Evolutionary conservation across 2,797 vertebrate species (phyloP), one percentile per base, ranked within the genome.

Genomic region (Xenops minutus): DNA sequence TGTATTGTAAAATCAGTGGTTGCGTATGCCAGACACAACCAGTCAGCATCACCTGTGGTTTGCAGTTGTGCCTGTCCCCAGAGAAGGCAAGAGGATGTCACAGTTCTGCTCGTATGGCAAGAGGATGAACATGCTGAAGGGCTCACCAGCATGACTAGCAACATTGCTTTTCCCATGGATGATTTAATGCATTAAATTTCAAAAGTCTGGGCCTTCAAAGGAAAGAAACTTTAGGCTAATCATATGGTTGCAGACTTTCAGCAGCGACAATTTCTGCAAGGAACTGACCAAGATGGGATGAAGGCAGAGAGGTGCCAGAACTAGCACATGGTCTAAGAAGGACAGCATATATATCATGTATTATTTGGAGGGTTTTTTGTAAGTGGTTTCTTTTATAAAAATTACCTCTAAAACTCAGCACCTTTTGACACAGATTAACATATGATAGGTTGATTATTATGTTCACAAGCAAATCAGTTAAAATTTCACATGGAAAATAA

Each of bases 101-200:
- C 1, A 2, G 64, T 27, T 34, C 32, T 74, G 52, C 44, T 2
- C 1, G 5, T 3, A 41, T 0, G 0, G 44, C 44, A 56, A 43
- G 68, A 85, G 37, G 12, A 37, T 67, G 48, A 91, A 55, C 59
- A 0, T 3, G 14, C 37, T 51, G 72, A 66, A 66, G n/a, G 36
- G 61, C 39, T 83, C 41, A 44, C 37, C 61, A 83, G 56, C 64
- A 27, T 2, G 6, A 52, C 48, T 32, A 80, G 61, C 18, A 83
- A 34, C 52, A 30, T 14, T 39, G 21, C 48, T 58, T 75, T 29
- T 55, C 16, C 30, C 34, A 55, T 39, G 4, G 86, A 75, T 48
- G 34, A 95, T 44, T 92, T 48, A 90, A 75, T 48, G 19, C 26
- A 41, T 41, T 72, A 27, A 43, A 78, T 58, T 92, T 75, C 13